Base-by-base conservation (phyloP, 2,888 invertebrate genomes). In the Auanema freiburgensis region DNA sequence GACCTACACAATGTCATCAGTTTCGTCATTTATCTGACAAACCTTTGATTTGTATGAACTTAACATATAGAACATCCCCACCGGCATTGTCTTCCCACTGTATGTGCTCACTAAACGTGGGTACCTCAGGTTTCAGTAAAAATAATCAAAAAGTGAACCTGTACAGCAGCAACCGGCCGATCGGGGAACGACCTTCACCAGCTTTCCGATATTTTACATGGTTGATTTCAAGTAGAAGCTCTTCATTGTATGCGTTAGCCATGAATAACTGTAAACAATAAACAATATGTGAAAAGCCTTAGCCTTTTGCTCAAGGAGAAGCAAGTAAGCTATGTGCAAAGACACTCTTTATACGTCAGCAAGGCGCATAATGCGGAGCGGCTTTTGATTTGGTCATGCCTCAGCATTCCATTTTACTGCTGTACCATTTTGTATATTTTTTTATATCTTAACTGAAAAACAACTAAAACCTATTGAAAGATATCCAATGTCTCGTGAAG, bases 1-100 rank as follows among this genome's bases (percentile, higher is more conserved):
- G 97, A 72, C 91, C 92, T 93, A 85, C 54, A 87, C 8, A 86
- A 53, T 21, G 21, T 11, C 16, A 56, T n/a, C 41, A 56, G 8
- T 18, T 18, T 5, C 46, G 4, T 46, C 10, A 5, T 5, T 5
- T 46, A 10, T 5, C 10, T 21, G 3, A 21, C 57, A 58, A n/a
- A 82, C 81, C 76, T 72, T 78, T 78, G 42, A 82, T 77, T 12
- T 74, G 66, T 23, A 67, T 69, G 53, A 78, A 78, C 12, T 72
- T 76, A 21, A 79, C 56, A 11, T 64, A 65, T 21, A 77, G 59
- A 10, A 71, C 63, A 21, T 70, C 66, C 1, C 76, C 72, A 62
- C 69, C 69, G 6, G 68, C 55, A 40, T 72, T 68, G 50, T 78
- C 76, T 50, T 65, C 71, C 81, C 81, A 81, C 65, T 81, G 79